Percentiles rank a stretch among this genome's conserved stretches.
These are phyloP conservation scores for Artibeus jamaicensis DNA, from an alignment of 2,797 vertebrate species.

Conservation along the genomic window DNA sequence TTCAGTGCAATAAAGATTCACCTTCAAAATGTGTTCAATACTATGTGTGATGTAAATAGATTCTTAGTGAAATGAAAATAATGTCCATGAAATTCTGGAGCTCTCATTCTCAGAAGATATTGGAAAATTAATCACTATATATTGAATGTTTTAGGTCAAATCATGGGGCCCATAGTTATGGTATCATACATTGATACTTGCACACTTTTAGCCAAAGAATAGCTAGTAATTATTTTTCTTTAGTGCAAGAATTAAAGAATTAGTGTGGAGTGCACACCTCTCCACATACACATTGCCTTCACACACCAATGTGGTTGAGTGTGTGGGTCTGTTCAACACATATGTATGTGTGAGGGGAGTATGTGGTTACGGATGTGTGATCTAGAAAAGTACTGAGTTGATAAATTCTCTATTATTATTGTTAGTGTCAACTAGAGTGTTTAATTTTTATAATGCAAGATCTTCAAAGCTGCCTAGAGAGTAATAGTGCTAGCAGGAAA, in stretches of 20 bases:
- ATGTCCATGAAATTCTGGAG: neutral
- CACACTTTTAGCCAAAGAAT: neutral
- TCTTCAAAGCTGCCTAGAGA: neutral
- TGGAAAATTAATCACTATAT: neutral
- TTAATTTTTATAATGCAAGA: constrained; percentile 3
- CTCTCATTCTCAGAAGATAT: neutral
- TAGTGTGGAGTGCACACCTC: neutral
- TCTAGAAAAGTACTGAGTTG: neutral
- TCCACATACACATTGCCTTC: fast-evolving
- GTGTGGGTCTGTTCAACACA: neutral
- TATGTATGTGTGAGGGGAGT: neutral
- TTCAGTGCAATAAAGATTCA: neutral
- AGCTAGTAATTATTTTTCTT: neutral
- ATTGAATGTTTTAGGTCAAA: neutral
- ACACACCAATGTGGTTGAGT: neutral
- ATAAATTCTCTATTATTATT: neutral
- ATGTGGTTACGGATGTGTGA: neutral
- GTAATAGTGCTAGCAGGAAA: neutral
- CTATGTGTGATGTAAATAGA: neutral
- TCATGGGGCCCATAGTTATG: neutral
- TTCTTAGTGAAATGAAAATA: neutral
- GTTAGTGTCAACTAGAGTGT: neutral
- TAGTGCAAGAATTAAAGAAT: neutral
- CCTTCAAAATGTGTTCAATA: neutral
- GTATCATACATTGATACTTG: neutral